Base-by-base conservation (phyloP, 2,797 vertebrate genomes). In the Enteromius trimaculatus region DNA sequence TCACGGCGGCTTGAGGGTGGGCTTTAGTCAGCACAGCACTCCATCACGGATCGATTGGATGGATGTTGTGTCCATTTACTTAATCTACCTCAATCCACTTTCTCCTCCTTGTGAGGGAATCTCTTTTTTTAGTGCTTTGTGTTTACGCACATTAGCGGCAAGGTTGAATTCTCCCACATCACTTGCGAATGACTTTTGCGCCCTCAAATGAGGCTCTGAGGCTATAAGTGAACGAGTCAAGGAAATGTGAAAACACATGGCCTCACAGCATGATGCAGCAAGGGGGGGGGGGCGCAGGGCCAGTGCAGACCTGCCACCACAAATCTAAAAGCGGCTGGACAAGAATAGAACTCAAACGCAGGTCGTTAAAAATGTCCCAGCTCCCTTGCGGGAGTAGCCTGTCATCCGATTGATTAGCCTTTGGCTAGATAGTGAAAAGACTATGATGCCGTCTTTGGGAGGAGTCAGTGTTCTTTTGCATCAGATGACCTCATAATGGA, bases 301-400 rank as follows among this genome's bases (percentile, higher is more conserved):
- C 53, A 49, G 26, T 60, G n/a, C 7, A n/a, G 62, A 76, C 74
- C 49, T 71, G 75, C 53, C 29, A 29, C n/a, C 60, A 31, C 29
- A 69, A 31, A 74, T 62, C 42, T 66, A 55, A 82, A 79, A 68
- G 77, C 68, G 76, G n/a, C 69, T 75, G 39, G 42, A 17, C 68
- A 86, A 80, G 84, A 79, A 80, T 89, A 87, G 84, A 88, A 44
- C 87, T 86, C 86, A 87, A 64, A 86, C 82, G 62, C 86, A 85
- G 90, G 88, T 92, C 84, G 88, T 91, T 92, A 93, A 93, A 92
- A 91, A 92, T 91, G 85, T 82, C 92, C 90, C 86, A 84, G 89
- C 90, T 90, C 75, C 82, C 80, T 86, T 69, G 88, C 86, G 86
- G 85, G 88, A 92, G 90, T 87, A 83, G 86, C 88, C 88, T 87